Percentiles rank a stretch among this genome's conserved stretches.
Evolutionary conservation across 2,797 vertebrate species (phyloP).

Genomic region (Onychomys arenicola): DNA sequence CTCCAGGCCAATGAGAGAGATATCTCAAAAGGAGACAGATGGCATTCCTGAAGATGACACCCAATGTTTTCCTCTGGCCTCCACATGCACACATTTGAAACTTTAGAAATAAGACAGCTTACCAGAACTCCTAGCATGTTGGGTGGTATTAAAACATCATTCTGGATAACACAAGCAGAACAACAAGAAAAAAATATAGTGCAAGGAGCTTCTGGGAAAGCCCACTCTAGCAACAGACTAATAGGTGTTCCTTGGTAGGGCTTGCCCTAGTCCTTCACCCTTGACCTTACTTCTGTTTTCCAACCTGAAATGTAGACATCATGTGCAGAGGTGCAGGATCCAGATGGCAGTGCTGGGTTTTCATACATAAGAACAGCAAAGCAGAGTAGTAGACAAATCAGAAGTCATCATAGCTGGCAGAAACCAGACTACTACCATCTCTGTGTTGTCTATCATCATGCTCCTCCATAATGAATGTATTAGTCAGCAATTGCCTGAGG

Average conservation of each 20-base stretch:
- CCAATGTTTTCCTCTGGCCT: not conserved
- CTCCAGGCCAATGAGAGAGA: not conserved
- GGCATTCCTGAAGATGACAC: not conserved
- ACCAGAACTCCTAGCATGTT: not conserved
- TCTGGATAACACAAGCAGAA: conserved; percentile 43
- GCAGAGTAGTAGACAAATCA: not conserved
- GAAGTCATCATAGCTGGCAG: not conserved
- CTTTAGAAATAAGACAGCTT: not conserved
- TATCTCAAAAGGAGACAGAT: not conserved
- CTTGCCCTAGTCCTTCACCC: not conserved
- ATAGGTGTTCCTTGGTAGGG: not conserved
- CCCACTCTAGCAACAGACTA: not conserved
- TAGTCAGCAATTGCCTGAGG: not conserved
- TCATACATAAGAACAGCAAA: not conserved
- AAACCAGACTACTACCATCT: not conserved
- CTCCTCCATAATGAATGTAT: not conserved
- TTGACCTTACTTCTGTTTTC: not conserved
- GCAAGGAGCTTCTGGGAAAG: not conserved
- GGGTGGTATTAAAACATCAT: not conserved
- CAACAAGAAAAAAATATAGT: not conserved
- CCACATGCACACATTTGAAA: not conserved
- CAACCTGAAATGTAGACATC: not conserved
- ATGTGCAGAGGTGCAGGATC: not conserved
- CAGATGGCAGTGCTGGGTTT: not conserved
- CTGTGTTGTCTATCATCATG: not conserved